Percentiles rank a stretch among this genome's conserved stretches.
phyloP scores from a whole-genome alignment of 2,113 vertebrate species.

The Romanogobio albipinnatus region DNA sequence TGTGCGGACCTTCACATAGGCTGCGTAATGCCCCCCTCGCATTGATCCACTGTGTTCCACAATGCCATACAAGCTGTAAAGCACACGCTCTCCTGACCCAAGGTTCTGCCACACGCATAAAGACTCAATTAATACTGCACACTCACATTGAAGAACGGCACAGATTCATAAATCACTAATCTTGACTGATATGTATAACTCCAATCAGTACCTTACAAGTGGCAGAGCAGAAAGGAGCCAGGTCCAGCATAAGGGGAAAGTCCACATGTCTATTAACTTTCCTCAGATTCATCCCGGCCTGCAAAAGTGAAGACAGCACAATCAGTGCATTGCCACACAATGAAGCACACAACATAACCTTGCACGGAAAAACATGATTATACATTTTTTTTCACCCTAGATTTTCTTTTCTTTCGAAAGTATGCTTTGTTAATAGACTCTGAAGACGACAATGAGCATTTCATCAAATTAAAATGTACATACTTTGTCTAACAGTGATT shows the following conservation, averaged over 20 bases:
- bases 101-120: slow-evolving; percentile 77
- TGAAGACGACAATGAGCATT: not conserved
- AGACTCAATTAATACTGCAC: slow-evolving; percentile 43
- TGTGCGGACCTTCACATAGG: slow-evolving; percentile 91
- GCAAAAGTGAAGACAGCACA: slow-evolving; percentile 43
- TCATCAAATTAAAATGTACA: not conserved
- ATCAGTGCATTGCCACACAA: not conserved
- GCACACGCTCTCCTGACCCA: slow-evolving; percentile 80
- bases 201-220: slow-evolving; percentile 85
- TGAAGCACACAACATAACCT: not conserved
- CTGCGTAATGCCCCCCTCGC: slow-evolving; percentile 92
- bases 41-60: slow-evolving; percentile 96
- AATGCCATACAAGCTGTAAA: slow-evolving; percentile 94
- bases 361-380: not conserved
- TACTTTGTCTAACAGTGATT: not conserved
- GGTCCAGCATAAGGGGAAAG: slow-evolving; percentile 89
- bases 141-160: not conserved
- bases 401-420: not conserved
- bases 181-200: not conserved
- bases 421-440: not conserved
- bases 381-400: not conserved
- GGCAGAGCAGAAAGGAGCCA: slow-evolving; percentile 93
- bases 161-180: not conserved
- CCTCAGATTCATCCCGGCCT: slow-evolving; percentile 93
- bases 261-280: slow-evolving; percentile 98